Evolutionary conservation across 2,888 invertebrate genomes (phyloP), one percentile per base, ranked within the genome.

Genomic region (Pseudoips prasinana): DNA sequence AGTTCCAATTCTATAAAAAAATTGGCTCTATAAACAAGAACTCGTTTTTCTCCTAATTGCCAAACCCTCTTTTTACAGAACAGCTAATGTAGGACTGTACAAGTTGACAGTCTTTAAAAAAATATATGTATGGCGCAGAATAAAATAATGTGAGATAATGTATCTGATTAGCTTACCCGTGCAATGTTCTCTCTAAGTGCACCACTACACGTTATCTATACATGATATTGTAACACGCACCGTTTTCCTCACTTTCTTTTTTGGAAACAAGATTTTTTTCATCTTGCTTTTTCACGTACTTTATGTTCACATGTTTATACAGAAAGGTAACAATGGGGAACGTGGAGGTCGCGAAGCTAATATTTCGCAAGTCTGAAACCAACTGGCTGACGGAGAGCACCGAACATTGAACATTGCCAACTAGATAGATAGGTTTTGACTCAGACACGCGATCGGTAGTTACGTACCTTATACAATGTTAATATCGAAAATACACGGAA

Each of bases 351-450:
- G 54, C 67, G 58, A 65, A 64, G 69, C 64, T 61, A 65, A 58
- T 71, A 72, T 81, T 82, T 81, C 75, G 75, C 76, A 79, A 84
- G 72, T 63, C 76, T 61, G 64, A 73, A 73, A 64, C 66, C 62
- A 68, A 81, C 83, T 78, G 78, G 64, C 79, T 75, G 72, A 73
- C 66, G 70, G 71, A 59, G 72, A 14, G 14, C 14, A 14, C 64
- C 64, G 64, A 73, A 69, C 66, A 64, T 63, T 55, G 69, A 73
- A 72, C 66, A 74, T 79, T 74, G 75, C 71, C 72, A 75, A 80
- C 77, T 76, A 66, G 73, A 73, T 79, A 74, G 76, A 73, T 82
- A 83, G 78, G 71, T 81, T 81, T 78, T 73, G 73, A 74, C 65
- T 64, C 66, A 64, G 70, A 60, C 86, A 84, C 85, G 85, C 85